Evolutionary conservation across 2,797 vertebrate genomes (phyloP).

Genomic region (Pangasius krempfi): DNA sequence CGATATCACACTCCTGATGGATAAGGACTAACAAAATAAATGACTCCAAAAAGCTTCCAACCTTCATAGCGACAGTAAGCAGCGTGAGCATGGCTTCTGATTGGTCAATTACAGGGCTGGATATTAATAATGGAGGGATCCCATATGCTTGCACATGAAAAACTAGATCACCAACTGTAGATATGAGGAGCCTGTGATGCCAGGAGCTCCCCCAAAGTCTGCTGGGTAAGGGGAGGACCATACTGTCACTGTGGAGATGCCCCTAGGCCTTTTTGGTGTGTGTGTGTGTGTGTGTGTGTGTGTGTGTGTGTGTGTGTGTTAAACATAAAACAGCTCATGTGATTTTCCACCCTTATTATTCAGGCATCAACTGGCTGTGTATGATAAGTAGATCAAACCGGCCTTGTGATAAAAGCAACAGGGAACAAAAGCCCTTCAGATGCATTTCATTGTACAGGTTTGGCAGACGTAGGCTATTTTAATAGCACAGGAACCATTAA

Average conservation of each 20-base stretch:
- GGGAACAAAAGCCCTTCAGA: conserved; percentile 30
- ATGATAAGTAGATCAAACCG: conserved; percentile 40
- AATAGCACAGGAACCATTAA: neutral
- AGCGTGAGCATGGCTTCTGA: neutral
- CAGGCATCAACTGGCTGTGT: conserved; percentile 1
- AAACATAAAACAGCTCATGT: conserved; percentile 15
- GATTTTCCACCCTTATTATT: conserved; percentile 37
- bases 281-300: neutral
- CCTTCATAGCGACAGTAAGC: neutral
- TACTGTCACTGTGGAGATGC: conserved; percentile 41
- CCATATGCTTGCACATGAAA: conserved; percentile 60
- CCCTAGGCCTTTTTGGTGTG: conserved; percentile 38
- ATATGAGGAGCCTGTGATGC: conserved; percentile 44
- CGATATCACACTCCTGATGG: neutral
- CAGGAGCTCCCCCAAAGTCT: conserved; percentile 51
- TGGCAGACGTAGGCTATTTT: conserved; percentile 38
- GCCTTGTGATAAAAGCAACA: conserved; percentile 42
- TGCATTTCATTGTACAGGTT: conserved; percentile 30
- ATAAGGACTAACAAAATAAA: neutral
- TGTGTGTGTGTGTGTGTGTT: neutral
- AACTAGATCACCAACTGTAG: conserved; percentile 67
- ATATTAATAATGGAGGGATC: conserved; percentile 60
- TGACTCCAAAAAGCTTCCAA: neutral
- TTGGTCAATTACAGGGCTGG: neutral
- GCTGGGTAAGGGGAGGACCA: conserved; percentile 45